Percentiles rank a stretch among this genome's conserved stretches.
Conservation (phyloP, 2,797 vertebrate genomes). For the Eleutherodactylus coqui region DNA sequence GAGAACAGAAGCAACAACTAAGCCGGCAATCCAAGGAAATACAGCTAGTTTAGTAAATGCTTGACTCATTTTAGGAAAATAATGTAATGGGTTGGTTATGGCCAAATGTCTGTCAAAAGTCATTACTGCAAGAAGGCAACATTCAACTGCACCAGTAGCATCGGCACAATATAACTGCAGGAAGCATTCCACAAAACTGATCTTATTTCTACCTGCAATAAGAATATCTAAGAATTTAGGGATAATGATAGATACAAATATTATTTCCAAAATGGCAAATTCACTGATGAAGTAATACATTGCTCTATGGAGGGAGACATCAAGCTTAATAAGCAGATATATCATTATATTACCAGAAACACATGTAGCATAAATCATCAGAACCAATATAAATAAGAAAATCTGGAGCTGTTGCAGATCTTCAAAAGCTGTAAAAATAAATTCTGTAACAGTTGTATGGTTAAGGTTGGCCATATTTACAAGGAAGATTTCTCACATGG, state of each 20-base stretch:
- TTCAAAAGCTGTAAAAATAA: background rate
- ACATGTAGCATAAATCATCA: background rate
- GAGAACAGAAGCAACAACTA: background rate
- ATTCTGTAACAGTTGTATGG: background rate
- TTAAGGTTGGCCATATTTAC: background rate
- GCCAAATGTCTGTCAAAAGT: background rate
- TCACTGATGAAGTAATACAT: background rate
- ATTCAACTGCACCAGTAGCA: background rate
- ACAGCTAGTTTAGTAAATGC: background rate
- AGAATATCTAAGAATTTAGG: conserved; percentile 25
- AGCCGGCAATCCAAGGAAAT: background rate
- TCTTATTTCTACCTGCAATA: conserved; percentile 3
- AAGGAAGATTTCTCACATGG: no score
- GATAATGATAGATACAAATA: background rate
- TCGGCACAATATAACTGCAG: background rate
- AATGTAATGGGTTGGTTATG: background rate
- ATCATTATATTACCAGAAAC: background rate
- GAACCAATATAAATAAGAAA: background rate
- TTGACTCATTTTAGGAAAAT: background rate
- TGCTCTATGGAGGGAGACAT: background rate
- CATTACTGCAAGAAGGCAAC: background rate
- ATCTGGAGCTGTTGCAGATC: background rate
- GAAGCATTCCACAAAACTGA: background rate
- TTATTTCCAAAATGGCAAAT: background rate
- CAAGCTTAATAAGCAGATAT: background rate